Evolutionary conservation across 2,888 invertebrate genomes (phyloP).

Genomic region (Brenthis daphne): DNA sequence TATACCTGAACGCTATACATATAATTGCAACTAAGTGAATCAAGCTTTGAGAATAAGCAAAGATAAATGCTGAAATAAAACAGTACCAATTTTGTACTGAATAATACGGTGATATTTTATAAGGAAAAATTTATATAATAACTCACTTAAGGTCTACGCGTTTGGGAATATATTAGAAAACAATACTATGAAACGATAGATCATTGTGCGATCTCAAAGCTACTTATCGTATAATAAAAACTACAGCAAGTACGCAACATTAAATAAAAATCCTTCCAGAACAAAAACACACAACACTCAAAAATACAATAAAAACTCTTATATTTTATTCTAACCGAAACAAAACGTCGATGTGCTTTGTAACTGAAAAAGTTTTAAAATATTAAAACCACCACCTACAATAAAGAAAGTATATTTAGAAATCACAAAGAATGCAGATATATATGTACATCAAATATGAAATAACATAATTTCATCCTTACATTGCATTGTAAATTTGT

Average conservation of each 20-base stretch:
- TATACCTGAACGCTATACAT: not conserved
- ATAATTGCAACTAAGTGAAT: slow-evolving; percentile 9
- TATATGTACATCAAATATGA: too few species aligned
- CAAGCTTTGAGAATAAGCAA: not conserved
- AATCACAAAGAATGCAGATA: not conserved
- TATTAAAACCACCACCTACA: too few species aligned
- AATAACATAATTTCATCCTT: too few species aligned
- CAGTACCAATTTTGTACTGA: not conserved
- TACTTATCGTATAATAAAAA: slow-evolving; percentile 30
- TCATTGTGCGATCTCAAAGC: slow-evolving; percentile 18
- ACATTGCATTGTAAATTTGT: too few species aligned
- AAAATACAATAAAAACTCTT: slow-evolving; percentile 38
- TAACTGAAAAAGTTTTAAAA: not conserved
- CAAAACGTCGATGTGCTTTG: slow-evolving; percentile 22
- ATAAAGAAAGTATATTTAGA: not conserved
- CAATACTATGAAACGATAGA: not conserved
- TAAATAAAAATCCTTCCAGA: slow-evolving; percentile 45
- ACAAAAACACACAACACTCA: slow-evolving; percentile 47
- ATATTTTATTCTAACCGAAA: slow-evolving; percentile 21
- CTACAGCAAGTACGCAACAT: slow-evolving; percentile 42
- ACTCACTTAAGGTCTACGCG: slow-evolving; percentile 1
- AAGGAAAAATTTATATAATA: not conserved
- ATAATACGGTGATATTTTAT: not conserved
- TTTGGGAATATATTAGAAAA: slow-evolving; percentile 9
- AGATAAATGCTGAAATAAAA: slow-evolving; percentile 1